Base-by-base conservation (phyloP, 2,113 vertebrate genomes). In the Empidonax traillii region DNA sequence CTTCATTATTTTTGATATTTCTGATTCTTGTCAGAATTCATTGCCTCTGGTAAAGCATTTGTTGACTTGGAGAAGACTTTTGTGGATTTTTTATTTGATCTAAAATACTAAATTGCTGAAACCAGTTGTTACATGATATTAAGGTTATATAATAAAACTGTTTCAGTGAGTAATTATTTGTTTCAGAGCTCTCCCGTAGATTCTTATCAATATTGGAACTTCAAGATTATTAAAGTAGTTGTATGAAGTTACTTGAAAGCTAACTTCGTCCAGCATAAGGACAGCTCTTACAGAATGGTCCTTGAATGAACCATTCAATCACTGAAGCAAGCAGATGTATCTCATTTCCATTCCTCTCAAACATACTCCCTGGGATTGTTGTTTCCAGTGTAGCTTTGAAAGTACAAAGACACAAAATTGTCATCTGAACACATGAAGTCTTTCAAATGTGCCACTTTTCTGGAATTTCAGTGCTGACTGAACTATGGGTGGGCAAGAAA, bases 391-490 rank as follows among this genome's bases (percentile, higher is more conserved):
- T 43, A 76, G 25, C 22, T 76, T 12, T 76, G 43, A 51, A 68
- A 76, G 25, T 19, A 39, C 3, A 4, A 68, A 80, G n/a, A 15
- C 9, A 20, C 14, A 14, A 31, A 49, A 53, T 21, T 39, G 5
- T 53, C 21, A 41, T 0, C 23, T 74, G 37, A 43, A 47, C 5
- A 6, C 1, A 1, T 3, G 9, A 35, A 14, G 47, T 30, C 2
- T 12, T 79, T 53, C 0, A 5, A 8, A 30, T 20, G 33, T 53
- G 49, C 24, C 22, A 8, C 25, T 44, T 43, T 5, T 65, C 31
- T 85, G 72, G 25, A 86, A 21, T 62, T 58, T 11, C 21, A 35
- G 14, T 73, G 63, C 33, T 78, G 61, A 16, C 23, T 79, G 3
- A 61, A 5, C 33, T 23, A 5, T 51, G 22, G 25, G 7, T n/a